Evolutionary conservation across 2,888 invertebrate genomes (phyloP).

Genomic region (Mycogona germanica): DNA sequence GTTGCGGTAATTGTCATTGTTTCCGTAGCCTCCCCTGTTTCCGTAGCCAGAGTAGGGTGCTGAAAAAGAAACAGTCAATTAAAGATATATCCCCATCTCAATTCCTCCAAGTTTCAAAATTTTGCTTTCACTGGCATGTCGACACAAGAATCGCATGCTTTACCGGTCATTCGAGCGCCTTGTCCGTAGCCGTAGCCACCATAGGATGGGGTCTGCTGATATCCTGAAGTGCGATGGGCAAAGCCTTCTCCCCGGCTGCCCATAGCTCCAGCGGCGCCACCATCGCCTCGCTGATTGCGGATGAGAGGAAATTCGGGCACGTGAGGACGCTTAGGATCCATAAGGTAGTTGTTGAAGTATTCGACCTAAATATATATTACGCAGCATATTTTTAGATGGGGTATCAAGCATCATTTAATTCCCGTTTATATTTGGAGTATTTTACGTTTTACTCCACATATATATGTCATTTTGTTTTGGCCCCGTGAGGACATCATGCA

Average conservation of each 20-base stretch:
- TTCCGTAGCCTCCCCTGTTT: slow-evolving; percentile 5
- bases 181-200: slow-evolving; percentile 16
- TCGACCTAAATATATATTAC: slow-evolving; percentile 48
- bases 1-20: slow-evolving; percentile 1
- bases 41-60: not conserved
- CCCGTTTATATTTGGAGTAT: too few relatives aligned
- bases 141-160: not conserved
- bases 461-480: too few relatives aligned
- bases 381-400: not conserved
- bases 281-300: slow-evolving; percentile 35
- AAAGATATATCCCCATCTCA: not conserved
- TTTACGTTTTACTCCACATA: too few relatives aligned
- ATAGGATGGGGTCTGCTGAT: slow-evolving; percentile 24
- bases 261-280: slow-evolving; percentile 36
- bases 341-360: slow-evolving; percentile 92
- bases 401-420: not conserved
- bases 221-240: slow-evolving; percentile 21
- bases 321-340: slow-evolving; percentile 88
- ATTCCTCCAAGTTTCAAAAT: not conserved
- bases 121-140: not conserved
- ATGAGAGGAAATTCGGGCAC: slow-evolving; percentile 71
- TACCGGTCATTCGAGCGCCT: not conserved
- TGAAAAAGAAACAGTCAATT: not conserved
- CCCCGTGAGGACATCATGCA: too few relatives aligned
- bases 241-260: slow-evolving; percentile 12